Evolutionary conservation across 2,888 invertebrate genomes (phyloP).

Genomic region (Spodoptera exigua): DNA sequence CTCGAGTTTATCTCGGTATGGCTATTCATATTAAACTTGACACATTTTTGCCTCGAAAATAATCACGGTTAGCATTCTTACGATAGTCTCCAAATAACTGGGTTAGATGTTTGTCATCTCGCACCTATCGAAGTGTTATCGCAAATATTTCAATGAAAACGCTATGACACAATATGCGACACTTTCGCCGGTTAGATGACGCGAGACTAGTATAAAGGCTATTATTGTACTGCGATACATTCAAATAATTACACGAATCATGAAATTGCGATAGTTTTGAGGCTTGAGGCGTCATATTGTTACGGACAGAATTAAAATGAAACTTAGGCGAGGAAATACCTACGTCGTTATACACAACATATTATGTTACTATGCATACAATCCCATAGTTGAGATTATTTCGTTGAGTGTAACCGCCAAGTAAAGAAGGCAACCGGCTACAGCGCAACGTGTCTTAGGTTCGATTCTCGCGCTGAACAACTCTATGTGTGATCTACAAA

Average conservation of each 20-base stretch:
- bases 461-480: no score
- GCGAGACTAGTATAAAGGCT: background rate
- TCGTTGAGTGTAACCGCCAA: no score
- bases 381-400: no score
- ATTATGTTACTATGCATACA: no score
- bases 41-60: slow-evolving; percentile 30
- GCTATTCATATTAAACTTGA: slow-evolving; percentile 23
- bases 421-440: no score
- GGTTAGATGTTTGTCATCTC: slow-evolving; percentile 37
- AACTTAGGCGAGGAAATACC: no score
- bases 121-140: slow-evolving; percentile 16
- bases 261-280: background rate
- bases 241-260: background rate
- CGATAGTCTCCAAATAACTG: slow-evolving; percentile 20
- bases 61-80: slow-evolving; percentile 19
- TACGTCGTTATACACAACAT: no score
- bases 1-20: slow-evolving; percentile 27
- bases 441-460: no score
- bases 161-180: slow-evolving; percentile 1
- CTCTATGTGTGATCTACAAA: no score
- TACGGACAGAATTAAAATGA: no score
- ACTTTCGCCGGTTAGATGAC: background rate
- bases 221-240: background rate
- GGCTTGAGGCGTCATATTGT: background rate
- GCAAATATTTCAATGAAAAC: slow-evolving; percentile 22